Conservation (phyloP, 2,113 vertebrate species). For the Daboia siamensis region DNA sequence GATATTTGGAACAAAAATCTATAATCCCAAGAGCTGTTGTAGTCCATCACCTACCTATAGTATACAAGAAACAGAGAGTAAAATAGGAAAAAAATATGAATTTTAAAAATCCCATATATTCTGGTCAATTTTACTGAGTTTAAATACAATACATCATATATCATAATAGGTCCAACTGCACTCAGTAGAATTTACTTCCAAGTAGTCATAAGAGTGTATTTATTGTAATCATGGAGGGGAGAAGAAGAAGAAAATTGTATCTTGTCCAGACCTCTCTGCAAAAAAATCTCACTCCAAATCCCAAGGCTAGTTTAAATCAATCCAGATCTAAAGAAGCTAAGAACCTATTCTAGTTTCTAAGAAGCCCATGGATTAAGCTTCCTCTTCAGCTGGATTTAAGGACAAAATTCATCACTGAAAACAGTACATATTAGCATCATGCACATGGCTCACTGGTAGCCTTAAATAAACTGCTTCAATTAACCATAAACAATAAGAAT, state of each 20-base stretch:
- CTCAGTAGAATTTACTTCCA: neutral
- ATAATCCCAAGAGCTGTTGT: neutral
- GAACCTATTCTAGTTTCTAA: neutral
- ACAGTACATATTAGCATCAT: neutral
- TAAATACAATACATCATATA: neutral
- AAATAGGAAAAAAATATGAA: neutral
- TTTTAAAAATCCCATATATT: neutral
- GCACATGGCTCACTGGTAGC: neutral
- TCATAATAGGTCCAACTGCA: neutral
- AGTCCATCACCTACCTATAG: neutral
- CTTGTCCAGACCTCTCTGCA: neutral
- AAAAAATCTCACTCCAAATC: neutral
- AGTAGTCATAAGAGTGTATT: neutral
- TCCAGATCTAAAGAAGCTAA: neutral
- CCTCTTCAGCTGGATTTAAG: neutral
- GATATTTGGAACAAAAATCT: neutral
- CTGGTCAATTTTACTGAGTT: neutral
- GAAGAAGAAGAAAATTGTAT: neutral
- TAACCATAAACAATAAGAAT: neutral
- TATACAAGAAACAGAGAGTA: neutral
- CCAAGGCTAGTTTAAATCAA: neutral
- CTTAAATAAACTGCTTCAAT: neutral
- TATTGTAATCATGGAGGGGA: neutral
- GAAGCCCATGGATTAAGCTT: neutral
- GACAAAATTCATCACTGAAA: neutral